Evolutionary conservation across 2,113 vertebrate species (phyloP).

Genomic region (Typhlomys cinereus): DNA sequence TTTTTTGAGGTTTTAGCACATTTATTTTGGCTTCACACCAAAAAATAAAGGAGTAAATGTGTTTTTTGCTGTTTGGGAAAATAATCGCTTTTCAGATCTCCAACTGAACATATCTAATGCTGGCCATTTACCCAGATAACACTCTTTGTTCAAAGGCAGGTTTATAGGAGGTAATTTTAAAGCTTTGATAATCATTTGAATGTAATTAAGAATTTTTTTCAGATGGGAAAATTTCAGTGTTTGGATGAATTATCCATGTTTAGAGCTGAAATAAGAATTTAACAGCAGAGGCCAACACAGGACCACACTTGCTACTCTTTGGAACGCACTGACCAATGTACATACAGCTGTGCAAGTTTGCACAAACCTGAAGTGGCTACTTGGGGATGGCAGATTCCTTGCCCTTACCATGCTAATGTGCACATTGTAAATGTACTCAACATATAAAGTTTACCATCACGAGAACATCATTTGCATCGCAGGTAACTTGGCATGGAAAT

Average conservation of each 20-base stretch:
- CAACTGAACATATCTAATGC: constrained; percentile 26
- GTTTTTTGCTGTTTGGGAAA: constrained; percentile 49
- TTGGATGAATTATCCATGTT: constrained; percentile 26
- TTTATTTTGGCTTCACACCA: constrained; percentile 40
- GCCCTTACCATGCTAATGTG: background rate
- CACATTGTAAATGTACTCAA: background rate
- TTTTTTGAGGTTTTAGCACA: constrained; percentile 57
- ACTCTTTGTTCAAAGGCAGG: constrained; percentile 46
- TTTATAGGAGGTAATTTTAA: constrained; percentile 58
- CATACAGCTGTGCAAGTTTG: background rate
- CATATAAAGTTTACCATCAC: background rate
- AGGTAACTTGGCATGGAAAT: constrained; percentile 38
- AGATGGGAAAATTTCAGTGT: constrained; percentile 25
- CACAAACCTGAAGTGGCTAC: background rate
- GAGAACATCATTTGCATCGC: constrained; percentile 23
- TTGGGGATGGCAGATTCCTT: background rate
- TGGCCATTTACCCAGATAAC: constrained; percentile 27
- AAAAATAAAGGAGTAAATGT: constrained; percentile 55
- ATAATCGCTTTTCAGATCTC: constrained; percentile 52
- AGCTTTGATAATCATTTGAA: constrained; percentile 53
- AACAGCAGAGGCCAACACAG: background rate
- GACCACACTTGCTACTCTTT: no score
- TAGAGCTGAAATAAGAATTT: background rate
- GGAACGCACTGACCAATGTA: background rate
- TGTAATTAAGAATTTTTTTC: constrained; percentile 50